phyloP scores from a whole-genome alignment of 2,113 vertebrate species.

The Nycticryphes semicollaris region DNA sequence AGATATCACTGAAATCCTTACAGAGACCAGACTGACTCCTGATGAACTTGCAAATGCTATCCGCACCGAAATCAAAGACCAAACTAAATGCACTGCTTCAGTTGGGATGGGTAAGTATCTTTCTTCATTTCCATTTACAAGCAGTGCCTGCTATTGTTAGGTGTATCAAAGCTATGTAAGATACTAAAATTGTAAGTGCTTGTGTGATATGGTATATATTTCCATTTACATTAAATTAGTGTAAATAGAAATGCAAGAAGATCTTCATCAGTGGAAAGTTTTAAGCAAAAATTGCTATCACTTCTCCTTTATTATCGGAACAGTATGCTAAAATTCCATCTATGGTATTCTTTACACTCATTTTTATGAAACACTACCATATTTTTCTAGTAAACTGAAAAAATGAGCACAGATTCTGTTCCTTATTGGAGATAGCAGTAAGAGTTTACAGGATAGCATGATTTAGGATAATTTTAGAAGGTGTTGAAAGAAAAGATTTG shows the following conservation, averaged over 20 bases:
- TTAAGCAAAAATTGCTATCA: neutral
- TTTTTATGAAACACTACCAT: neutral
- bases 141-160: neutral
- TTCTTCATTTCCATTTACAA: neutral
- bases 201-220: neutral
- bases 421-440: neutral
- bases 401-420: neutral
- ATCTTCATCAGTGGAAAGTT: neutral
- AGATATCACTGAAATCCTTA: conserved; percentile 87
- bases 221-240: neutral
- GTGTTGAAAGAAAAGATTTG: neutral
- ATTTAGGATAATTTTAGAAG: neutral
- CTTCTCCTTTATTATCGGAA: neutral
- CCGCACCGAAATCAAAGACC: conserved; percentile 88
- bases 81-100: conserved; percentile 91
- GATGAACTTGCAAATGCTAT: conserved; percentile 88
- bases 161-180: neutral
- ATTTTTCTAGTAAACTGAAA: neutral
- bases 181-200: neutral
- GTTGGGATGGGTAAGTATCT: conserved; percentile 90
- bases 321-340: neutral
- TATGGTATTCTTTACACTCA: neutral
- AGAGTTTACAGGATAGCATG: neutral
- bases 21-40: conserved; percentile 84
- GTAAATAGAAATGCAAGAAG: neutral